Percentiles rank a stretch among this genome's conserved stretches.
phyloP scores from a whole-genome alignment of 1,140 invertebrate species.

The Trachymyrmex cornetzi region DNA sequence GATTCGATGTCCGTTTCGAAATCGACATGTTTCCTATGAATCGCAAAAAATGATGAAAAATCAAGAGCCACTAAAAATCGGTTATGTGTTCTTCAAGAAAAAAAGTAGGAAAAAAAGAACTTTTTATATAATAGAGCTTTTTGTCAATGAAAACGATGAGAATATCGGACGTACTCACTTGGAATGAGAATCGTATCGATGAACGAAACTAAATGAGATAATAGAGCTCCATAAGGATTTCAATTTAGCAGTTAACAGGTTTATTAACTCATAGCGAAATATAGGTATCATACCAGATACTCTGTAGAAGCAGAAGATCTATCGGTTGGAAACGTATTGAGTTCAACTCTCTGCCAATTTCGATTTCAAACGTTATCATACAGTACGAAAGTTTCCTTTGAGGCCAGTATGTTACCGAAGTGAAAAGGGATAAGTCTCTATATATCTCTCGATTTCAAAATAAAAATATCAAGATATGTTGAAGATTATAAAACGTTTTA shows the following conservation, averaged over 20 bases:
- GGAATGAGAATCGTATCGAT: slow-evolving; percentile 1
- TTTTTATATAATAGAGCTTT: too few species aligned
- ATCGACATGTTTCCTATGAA: slow-evolving; percentile 16
- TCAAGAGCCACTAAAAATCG: slow-evolving; percentile 17
- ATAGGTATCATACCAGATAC: background rate
- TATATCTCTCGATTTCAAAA: background rate
- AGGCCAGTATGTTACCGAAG: background rate
- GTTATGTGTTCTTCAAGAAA: background rate
- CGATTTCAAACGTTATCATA: slow-evolving; percentile 32
- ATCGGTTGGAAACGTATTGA: slow-evolving; percentile 31
- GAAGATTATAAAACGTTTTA: background rate
- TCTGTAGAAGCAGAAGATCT: background rate
- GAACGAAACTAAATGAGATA: background rate
- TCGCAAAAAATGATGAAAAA: slow-evolving; percentile 17
- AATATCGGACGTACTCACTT: slow-evolving; percentile 14
- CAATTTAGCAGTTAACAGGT: slow-evolving; percentile 27
- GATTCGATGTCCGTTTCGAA: slow-evolving; percentile 21
- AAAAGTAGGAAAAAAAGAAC: background rate
- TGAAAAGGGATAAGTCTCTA: background rate
- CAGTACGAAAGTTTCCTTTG: slow-evolving; percentile 30
- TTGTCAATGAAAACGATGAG: background rate
- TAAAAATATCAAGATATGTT: slow-evolving; percentile 40
- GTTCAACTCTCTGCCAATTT: slow-evolving; percentile 15
- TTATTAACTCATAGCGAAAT: slow-evolving; percentile 28
- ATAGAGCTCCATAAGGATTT: slow-evolving; percentile 26